Evolutionary conservation across 2,113 vertebrate species (phyloP), one percentile per base, ranked within the genome.

Genomic region (Aptenodytes forsteri): DNA sequence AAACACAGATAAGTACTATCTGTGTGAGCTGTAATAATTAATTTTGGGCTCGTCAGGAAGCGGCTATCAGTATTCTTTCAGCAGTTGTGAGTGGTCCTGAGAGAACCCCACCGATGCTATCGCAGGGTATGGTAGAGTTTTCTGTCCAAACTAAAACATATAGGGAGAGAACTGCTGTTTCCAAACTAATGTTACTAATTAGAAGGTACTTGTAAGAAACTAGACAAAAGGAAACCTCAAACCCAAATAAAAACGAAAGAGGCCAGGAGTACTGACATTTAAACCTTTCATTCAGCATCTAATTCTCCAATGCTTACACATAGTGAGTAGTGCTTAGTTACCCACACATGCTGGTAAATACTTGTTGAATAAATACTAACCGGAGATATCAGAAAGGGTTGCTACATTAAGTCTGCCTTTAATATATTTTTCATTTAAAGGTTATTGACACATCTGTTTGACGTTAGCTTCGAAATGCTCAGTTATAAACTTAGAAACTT

Each of bases 21-120:
- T 94, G 64, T 91, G 21, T 76, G 59, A 97, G n/a, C 80, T 89
- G 92, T 91, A 95, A 80, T 96, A 95, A 89, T 90, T 95, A 84
- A 59, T 96, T 94, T 95, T 82, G 56, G 55, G 76, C 73, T 76
- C 29, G 26, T 77, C 70, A 92, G 85, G 83, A 95, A 96, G 87
- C 7, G 29, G 16, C 36, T 79, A 54, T 93, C 66, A 70, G 67
- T 84, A 29, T 89, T 94, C 83, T 89, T 97, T 95, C 75, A 92
- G 88, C 89, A 97, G 87, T 76, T 93, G 22, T 86, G 30, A 70
- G 18, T 16, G 27, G 66, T 96, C 90, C 81, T 90, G 52, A 80
- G 91, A 97, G 15, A 93, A 58, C 18, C 22, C 16, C 83, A 77
- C 76, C 2, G 18, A 54, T 61, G 25, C 7, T 52, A 5, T 42